Base-by-base conservation (phyloP, 2,113 vertebrate genomes). In the Hippocampus barbouri region DNA sequence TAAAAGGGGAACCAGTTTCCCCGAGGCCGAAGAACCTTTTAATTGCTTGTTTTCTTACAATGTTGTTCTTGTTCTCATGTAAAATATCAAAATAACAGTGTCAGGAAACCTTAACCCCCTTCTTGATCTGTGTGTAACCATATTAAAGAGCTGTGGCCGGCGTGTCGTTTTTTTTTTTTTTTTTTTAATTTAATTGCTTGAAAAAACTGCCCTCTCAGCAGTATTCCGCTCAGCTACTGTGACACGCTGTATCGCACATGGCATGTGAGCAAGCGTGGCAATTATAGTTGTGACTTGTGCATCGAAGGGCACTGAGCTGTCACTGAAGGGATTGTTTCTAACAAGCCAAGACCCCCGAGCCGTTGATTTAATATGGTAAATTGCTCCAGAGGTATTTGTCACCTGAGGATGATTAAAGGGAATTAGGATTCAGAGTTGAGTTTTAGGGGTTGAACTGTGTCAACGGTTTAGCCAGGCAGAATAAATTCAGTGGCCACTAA, bases 1-100 rank as follows among this genome's bases (percentile, higher is more conserved):
- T 90, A 81, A 91, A 92, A 92, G 80, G 9, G 9, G 41, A 56
- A 8, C 67, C 21, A 65, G 65, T 74, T 89, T 91, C 84, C 80
- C 80, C 75, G 78, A 70, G 74, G 69, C 70, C 75, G 72, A 67
- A 74, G 77, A 79, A 70, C 57, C 70, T 72, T 80, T 49, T 84
- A 88, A 83, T 86, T 78, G 77, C 51, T 65, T 41, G 40, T 60
- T 79, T 80, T 84, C 41, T 73, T 71, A 88, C 84, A 91, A 89
- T 78, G 79, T 86, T 84, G 78, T 70, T 79, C 78, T 80, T 88
- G 86, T 87, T 81, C 72, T 74, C 70, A 21, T 54, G 78, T 69
- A 71, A 79, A 81, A 82, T 76, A 79, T 79, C 34, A 74, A 81
- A 81, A 82, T 62, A 73, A 70, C 63, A 66, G 73, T 54, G 67